Evolutionary conservation across 2,888 invertebrate species (phyloP).

Genomic region (Dicranocentrus wangi): DNA sequence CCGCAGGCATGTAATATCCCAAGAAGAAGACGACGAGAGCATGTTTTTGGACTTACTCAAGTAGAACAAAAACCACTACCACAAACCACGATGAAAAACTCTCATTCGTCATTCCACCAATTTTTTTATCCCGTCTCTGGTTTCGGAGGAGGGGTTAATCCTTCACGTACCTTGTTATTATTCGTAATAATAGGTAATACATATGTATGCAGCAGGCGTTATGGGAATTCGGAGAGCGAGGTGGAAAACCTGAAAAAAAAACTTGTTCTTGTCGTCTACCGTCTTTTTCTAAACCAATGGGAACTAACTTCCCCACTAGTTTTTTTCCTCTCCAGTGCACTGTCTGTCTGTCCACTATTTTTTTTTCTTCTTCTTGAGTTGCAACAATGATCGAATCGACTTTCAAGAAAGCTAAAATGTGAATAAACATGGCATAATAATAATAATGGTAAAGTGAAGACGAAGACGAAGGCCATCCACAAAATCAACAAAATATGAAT

Average conservation of each 20-base stretch:
- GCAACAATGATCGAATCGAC: constrained; percentile 45
- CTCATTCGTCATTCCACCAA: constrained; percentile 58
- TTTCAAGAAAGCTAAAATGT: constrained; percentile 38
- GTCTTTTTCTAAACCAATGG: constrained; percentile 46
- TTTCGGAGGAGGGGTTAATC: constrained; percentile 59
- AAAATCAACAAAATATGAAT: neutral
- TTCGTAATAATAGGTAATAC: constrained; percentile 55
- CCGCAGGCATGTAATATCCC: constrained; percentile 17
- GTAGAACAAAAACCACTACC: constrained; percentile 59
- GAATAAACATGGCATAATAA: constrained; percentile 41
- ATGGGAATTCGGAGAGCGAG: constrained; percentile 55
- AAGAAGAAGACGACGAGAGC: no score
- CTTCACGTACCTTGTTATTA: constrained; percentile 58
- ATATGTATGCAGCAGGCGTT: constrained; percentile 32
- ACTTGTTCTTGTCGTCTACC: constrained; percentile 36
- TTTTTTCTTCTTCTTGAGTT: constrained; percentile 20
- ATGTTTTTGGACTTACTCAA: constrained; percentile 43
- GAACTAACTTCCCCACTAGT: constrained; percentile 51
- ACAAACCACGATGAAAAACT: constrained; percentile 60
- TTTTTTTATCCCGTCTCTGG: constrained; percentile 56
- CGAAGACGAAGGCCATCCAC: constrained; percentile 16
- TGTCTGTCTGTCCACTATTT: constrained; percentile 40
- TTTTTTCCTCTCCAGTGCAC: constrained; percentile 14
- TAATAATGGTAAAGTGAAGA: constrained; percentile 23
- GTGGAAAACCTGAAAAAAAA: constrained; percentile 30